A percentile compares a stretch with the other conserved stretches of the same genome.
Evolutionary conservation across 1,140 invertebrate species (phyloP).

Genomic region (Drosophila elegans): DNA sequence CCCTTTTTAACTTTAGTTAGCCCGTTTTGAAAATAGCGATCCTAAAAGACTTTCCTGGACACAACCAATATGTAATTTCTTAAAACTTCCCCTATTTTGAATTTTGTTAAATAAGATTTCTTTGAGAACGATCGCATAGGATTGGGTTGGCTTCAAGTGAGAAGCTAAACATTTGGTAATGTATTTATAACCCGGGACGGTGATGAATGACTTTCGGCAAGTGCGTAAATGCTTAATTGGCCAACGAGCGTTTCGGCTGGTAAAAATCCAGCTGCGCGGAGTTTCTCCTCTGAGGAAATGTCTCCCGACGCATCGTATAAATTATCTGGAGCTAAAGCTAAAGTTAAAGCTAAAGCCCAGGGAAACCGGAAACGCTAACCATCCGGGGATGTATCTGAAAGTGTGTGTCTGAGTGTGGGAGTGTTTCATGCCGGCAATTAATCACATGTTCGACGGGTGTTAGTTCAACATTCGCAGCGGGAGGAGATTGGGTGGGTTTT

Average conservation of each 20-base stretch:
- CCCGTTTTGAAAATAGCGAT: too few relatives aligned
- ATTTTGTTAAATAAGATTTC: too few relatives aligned
- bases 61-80: too few relatives aligned
- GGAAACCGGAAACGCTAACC: constrained; percentile 17
- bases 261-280: constrained; percentile 31
- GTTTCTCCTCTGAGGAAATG: constrained; percentile 19
- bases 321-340: constrained; percentile 6
- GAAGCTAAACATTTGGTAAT: too few relatives aligned
- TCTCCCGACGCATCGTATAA: constrained; percentile 29
- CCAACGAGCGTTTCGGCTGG: constrained; percentile 20
- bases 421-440: constrained; percentile 49
- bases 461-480: constrained; percentile 46
- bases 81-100: too few relatives aligned
- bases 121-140: too few relatives aligned
- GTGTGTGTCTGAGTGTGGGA: constrained; percentile 17
- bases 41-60: too few relatives aligned
- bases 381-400: constrained; percentile 28
- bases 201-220: constrained; percentile 53
- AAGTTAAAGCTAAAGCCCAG: neutral
- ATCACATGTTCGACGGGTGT: constrained; percentile 47
- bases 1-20: too few relatives aligned
- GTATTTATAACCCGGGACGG: constrained; percentile 6
- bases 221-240: constrained; percentile 35
- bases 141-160: too few relatives aligned
- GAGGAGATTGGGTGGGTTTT: constrained; percentile 2